Evolutionary conservation across 2,113 vertebrate genomes (phyloP).

Genomic region (Oryzias woworae): DNA sequence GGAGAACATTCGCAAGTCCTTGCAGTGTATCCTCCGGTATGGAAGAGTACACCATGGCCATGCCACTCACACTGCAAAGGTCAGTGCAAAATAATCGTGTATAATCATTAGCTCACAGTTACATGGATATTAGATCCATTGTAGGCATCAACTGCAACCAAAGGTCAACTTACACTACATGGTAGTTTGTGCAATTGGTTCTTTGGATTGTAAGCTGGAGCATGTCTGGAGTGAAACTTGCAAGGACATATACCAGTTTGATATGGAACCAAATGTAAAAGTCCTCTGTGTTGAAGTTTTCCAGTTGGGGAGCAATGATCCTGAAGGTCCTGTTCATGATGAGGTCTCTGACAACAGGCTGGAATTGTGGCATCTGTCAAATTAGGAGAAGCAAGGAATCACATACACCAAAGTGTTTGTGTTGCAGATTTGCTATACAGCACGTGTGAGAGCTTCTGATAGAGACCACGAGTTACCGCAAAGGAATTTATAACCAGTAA

Average conservation of each 20-base stretch:
- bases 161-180: constrained; percentile 32
- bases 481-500: not conserved
- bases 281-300: not conserved
- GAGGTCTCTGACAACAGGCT: constrained; percentile 31
- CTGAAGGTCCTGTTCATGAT: constrained; percentile 54
- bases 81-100: not conserved
- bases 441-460: too few relatives aligned
- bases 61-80: constrained; percentile 20
- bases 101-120: too few relatives aligned
- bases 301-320: constrained; percentile 36
- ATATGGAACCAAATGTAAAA: constrained; percentile 25
- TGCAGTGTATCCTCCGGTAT: not conserved
- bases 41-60: constrained; percentile 5
- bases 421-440: not conserved
- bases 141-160: not conserved
- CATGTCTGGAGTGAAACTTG: constrained; percentile 46
- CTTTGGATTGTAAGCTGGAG: constrained; percentile 18
- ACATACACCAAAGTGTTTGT: not conserved
- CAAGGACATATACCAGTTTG: constrained; percentile 36
- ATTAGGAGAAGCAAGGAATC: not conserved
- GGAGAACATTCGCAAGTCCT: not conserved
- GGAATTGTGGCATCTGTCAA: constrained; percentile 10
- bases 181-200: constrained; percentile 24
- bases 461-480: not conserved
- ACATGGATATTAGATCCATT: not conserved